Conservation (phyloP, 2,888 invertebrate species). For the Aphodius granarius region DNA sequence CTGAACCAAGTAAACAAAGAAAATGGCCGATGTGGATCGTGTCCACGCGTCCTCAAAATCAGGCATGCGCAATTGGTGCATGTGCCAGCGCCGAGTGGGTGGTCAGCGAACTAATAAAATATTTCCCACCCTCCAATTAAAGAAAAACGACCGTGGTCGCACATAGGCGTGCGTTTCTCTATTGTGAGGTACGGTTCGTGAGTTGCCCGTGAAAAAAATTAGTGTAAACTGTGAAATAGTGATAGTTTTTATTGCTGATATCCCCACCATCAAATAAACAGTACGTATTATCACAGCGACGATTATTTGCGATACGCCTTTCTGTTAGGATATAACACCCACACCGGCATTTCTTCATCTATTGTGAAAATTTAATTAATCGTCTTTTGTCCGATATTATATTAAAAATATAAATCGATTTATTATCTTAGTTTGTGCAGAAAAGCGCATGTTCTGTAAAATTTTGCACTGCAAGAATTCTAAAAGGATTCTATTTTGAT, state of each 20-base stretch:
- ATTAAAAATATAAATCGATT: not conserved
- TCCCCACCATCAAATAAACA: not conserved
- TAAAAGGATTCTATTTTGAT: not conserved
- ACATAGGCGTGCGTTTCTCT: conserved; percentile 6
- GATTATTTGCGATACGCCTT: not conserved
- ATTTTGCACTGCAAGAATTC: not conserved
- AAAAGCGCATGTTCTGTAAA: not conserved
- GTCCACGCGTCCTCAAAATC: too few species aligned
- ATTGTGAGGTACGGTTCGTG: conserved; percentile 8
- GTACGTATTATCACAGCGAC: not conserved
- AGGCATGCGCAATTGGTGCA: too few species aligned
- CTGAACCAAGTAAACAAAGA: too few species aligned
- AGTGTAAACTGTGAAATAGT: conserved; percentile 3
- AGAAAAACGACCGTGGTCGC: too few species aligned
- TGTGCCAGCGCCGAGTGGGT: too few species aligned
- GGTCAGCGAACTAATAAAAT: too few species aligned
- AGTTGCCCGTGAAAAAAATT: not conserved
- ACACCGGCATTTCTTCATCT: conserved; percentile 12
- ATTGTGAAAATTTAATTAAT: conserved; percentile 11
- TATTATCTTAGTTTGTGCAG: not conserved
- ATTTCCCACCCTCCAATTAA: too few species aligned
- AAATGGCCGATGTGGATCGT: too few species aligned
- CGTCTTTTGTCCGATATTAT: not conserved
- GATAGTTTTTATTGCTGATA: not conserved
- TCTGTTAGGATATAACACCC: conserved; percentile 8